Evolutionary conservation across 2,797 vertebrate species (phyloP), one percentile per base, ranked within the genome.

Genomic region (Gorsachius magnificus): DNA sequence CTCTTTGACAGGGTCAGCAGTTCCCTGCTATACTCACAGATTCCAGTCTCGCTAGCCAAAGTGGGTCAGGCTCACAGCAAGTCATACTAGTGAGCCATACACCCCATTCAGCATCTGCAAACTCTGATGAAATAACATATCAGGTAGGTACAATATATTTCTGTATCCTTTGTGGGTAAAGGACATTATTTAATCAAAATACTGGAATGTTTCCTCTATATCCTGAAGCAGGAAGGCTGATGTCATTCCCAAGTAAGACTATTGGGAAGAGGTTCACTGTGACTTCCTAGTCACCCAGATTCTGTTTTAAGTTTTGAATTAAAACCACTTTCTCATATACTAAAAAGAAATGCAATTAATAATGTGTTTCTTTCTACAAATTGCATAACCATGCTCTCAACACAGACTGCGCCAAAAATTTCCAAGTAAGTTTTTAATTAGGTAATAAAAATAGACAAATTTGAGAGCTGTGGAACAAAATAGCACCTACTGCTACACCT

Each of bases 1-100:
- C 16, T 88, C 84, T 97, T 94, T 51, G 38, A 25, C 93, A 99
- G 99, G 98, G 98, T 90, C 99, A 99, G 89, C 98, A 98, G 43
- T 99, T 99, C 80, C 98, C 99, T 65, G 98, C 99, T 26, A 98
- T 99, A 89, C 98, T 99, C 87, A 98, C 98, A 80, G 99, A 99
- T 69, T 97, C 98, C 13, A 95, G 98, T 75, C 98, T 99, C 13
- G 58, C 98, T 7, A 99, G 98, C 81, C 99, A 98, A 74, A 92
- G 98, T 29, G 97, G 95, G 38, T 84, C 96, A 71, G 97, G 98
- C 26, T 98, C 98, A 5, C 99, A 99, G 43, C 99, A 99, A 89
- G 99, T 99, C 92, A 99, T 99, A 93, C 97, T 99, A 53, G 99
- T 99, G 97, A 99, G 99, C 97, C 99, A 99, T 81, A 97, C 98